A percentile compares a stretch with the other conserved stretches of the same genome.
Conservation (phyloP, 2,797 vertebrate genomes). For the Menidia menidia region DNA sequence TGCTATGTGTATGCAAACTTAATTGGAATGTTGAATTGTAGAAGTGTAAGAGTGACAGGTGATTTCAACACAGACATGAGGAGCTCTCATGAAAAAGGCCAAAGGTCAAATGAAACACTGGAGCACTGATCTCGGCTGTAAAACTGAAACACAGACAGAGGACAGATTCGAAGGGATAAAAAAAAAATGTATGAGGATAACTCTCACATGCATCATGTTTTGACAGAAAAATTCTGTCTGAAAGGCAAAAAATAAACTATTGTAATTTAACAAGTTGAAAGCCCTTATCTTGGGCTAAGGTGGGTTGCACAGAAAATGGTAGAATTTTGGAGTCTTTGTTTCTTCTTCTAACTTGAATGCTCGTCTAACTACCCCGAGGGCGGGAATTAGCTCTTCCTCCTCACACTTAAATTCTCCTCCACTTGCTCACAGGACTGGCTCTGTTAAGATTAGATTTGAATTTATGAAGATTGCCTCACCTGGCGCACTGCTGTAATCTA, state of each 20-base stretch:
- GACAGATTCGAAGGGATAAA: too few species aligned
- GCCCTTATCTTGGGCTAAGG: background rate
- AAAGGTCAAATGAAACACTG: too few species aligned
- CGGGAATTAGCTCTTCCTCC: constrained; percentile 21
- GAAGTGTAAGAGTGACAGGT: too few species aligned
- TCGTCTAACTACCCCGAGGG: constrained; percentile 21
- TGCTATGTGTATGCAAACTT: too few species aligned
- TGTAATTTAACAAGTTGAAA: background rate
- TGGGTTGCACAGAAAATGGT: background rate
- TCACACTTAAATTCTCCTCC: constrained; percentile 75
- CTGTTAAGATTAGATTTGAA: constrained; percentile 97
- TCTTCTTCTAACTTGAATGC: background rate
- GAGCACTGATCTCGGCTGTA: too few species aligned
- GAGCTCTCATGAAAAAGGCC: too few species aligned
- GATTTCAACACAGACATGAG: too few species aligned
- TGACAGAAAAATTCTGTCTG: background rate
- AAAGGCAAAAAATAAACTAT: background rate
- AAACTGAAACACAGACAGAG: too few species aligned
- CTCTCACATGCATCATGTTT: background rate
- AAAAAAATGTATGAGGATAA: background rate
- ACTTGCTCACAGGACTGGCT: constrained; percentile 86
- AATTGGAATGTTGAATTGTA: too few species aligned
- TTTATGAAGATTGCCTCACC: constrained; percentile 99
- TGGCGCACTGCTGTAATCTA: constrained; percentile 87
- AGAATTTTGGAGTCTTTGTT: background rate